Base-by-base conservation (phyloP, 2,113 vertebrate species). In the Malurus elegans region DNA sequence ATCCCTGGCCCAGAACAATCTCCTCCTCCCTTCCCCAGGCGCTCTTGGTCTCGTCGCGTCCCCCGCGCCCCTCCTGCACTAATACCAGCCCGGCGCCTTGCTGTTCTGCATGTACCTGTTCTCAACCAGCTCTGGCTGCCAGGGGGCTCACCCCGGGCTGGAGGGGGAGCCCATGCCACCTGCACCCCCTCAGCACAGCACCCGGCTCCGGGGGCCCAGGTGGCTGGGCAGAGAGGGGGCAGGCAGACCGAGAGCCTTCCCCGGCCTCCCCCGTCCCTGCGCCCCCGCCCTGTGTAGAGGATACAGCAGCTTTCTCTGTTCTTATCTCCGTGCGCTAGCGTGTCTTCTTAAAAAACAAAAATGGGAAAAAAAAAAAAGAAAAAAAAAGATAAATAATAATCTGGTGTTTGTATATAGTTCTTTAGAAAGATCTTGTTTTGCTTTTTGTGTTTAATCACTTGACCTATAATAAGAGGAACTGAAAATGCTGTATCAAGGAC, bases 391-490 rank as follows among this genome's bases (percentile, higher is more conserved):
- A n/a, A 94, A 94, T 96, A 95, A 95, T 74, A 79, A 97, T 87
- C 95, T 97, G 93, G 97, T 97, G 97, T 97, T 96, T 97, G 97
- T 98, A 97, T 96, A 97, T 97, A 98, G 98, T 97, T 97, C 97
- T 96, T 97, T 97, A 98, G 97, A 96, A 94, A 97, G 72, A 95
- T 92, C 96, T 97, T 84, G 95, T 96, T 97, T 96, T 92, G 97
- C 96, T 97, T 96, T 93, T 94, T 96, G 97, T 98, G 97, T 97
- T 97, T 95, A 92, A 97, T 97, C 95, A 96, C 96, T 96, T 94
- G 96, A 95, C 97, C 96, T 97, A 95, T 95, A 92, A 72, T 32
- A 94, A 96, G 97, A 97, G 95, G 97, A 97, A 97, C 93, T 96
- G 93, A 91, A 95, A 94, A 95, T 93, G 94, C 97, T 97, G 98